Percentiles rank a stretch among this genome's conserved stretches.
These are phyloP conservation scores for Halictus quadricinctus DNA, from an alignment of 2,888 invertebrate genomes.

Conservation along the genomic window DNA sequence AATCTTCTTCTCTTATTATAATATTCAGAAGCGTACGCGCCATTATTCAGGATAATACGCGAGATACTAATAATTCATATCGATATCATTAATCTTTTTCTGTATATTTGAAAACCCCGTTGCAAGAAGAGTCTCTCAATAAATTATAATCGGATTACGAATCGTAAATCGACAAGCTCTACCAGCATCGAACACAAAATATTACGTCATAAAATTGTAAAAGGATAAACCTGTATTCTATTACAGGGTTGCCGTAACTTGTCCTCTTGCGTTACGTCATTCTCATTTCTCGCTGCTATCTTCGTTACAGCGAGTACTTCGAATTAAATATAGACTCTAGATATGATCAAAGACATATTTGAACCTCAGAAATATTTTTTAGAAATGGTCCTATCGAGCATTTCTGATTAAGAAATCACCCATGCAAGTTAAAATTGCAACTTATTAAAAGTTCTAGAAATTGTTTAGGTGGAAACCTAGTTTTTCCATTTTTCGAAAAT, in stretches of 20 bases:
- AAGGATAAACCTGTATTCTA: background rate
- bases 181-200: background rate
- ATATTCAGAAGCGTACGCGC: background rate
- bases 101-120: background rate
- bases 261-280: background rate
- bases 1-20: background rate
- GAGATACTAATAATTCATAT: background rate
- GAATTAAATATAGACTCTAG: background rate
- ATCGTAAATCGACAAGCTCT: background rate
- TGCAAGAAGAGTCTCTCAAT: background rate
- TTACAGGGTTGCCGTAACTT: background rate
- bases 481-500: too few relatives aligned
- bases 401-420: too few relatives aligned
- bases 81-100: background rate
- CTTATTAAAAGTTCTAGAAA: too few relatives aligned
- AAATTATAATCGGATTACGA: conserved; percentile 7
- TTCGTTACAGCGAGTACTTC: background rate
- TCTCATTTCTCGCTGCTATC: background rate
- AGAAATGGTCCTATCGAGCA: too few relatives aligned
- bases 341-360: background rate
- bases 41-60: background rate
- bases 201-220: background rate
- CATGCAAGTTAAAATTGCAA: too few relatives aligned
- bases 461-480: too few relatives aligned
- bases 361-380: background rate